Conservation (phyloP, 2,113 vertebrate genomes). For the Platichthys flesus region DNA sequence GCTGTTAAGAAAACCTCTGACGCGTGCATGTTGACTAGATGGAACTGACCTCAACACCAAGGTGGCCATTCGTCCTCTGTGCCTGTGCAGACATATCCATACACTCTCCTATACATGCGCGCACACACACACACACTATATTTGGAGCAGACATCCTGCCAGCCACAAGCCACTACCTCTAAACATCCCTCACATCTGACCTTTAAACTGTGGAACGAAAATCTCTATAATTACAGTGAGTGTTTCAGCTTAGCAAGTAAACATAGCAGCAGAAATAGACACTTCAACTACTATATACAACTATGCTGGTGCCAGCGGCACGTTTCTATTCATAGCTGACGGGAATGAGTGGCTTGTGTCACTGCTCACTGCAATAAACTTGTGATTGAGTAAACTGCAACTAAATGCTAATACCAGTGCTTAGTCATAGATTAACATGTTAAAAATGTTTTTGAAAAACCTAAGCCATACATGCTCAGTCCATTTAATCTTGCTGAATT, state of each 20-base stretch:
- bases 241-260: conserved; percentile 75
- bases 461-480: background rate
- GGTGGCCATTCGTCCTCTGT: conserved; percentile 51
- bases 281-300: conserved; percentile 75
- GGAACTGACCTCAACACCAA: conserved; percentile 57
- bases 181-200: conserved; percentile 76
- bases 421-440: background rate
- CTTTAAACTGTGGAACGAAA: conserved; percentile 74
- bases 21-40: conserved; percentile 57
- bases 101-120: conserved; percentile 10
- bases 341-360: conserved; percentile 79
- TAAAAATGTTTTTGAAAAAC: background rate
- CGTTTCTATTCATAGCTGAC: conserved; percentile 80
- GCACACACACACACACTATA: conserved; percentile 4
- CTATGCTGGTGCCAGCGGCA: conserved; percentile 72
- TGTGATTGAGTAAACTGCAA: conserved; percentile 47
- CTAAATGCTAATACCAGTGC: background rate
- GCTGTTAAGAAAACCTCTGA: conserved; percentile 53
- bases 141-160: conserved; percentile 63
- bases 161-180: conserved; percentile 73
- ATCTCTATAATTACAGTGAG: conserved; percentile 76
- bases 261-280: conserved; percentile 76
- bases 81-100: background rate
- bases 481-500: background rate
- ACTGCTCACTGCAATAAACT: conserved; percentile 70